Evolutionary conservation across 2,113 vertebrate genomes (phyloP), one percentile per base, ranked within the genome.

Genomic region (Xyrauchen texanus): DNA sequence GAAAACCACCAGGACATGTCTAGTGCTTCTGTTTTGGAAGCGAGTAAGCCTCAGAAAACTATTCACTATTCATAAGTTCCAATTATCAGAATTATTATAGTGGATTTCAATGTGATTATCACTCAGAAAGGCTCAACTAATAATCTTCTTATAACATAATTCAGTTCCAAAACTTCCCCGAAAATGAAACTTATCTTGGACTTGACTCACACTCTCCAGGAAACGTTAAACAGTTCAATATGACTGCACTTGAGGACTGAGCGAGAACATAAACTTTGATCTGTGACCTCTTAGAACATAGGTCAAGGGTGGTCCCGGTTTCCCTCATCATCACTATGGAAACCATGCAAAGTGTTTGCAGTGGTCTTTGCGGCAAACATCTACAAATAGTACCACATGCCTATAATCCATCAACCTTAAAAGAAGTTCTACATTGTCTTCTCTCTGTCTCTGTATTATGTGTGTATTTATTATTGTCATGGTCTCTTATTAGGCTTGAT

Each of bases 161-260:
- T 58, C 8, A 42, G 8, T 8, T 10, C 61, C 42, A 4, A 34
- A 62, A 74, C 6, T 6, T 45, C 51, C 15, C 11, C 42, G 46
- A 65, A 62, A 65, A 11, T 34, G 34, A 62, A 73, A 68, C 8
- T 51, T 34, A 34, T 34, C 58, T 46, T 21, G 45, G 3, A 34
- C 68, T 8, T 49, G 53, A 61, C 52, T 12, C 60, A 67, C 15
- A 53, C 13, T 74, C 75, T 67, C 12, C 5, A 44, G 42, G 52
- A 87, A 89, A 88, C 87, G 86, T 85, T 87, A 90, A 91, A 77
- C 81, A 87, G 87, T 89, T 89, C 86, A 85, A 87, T 83, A 80
- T 74, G n/a, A 47, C 79, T 76, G 83, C 89, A 84, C 83, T 86
- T 88, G 81, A 34, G 21, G 21, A 34, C 21, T 1, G 21, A 85